These are phyloP conservation scores for Scolopax bukidnonensis DNA, from an alignment of 2,797 vertebrate genomes.

Conservation along the genomic window DNA sequence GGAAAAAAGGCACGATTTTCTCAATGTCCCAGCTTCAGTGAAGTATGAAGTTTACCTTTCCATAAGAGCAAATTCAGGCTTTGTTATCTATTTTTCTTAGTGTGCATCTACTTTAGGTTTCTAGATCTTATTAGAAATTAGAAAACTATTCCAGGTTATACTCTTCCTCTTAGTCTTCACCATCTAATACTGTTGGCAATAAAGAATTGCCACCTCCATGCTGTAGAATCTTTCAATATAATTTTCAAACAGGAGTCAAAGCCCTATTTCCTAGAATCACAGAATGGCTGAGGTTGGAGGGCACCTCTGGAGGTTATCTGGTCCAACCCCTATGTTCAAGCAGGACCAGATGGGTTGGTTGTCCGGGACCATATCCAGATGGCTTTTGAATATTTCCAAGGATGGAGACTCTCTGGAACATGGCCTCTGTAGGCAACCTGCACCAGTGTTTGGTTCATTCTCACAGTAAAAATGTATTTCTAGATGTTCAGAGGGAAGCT, in stretches of 20 bases:
- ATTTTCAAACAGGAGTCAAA: not conserved
- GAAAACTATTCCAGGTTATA: not conserved
- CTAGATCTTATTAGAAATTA: not conserved
- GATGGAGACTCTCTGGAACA: not conserved
- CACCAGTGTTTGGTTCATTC: not conserved
- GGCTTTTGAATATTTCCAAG: not conserved
- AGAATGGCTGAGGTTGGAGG: not conserved
- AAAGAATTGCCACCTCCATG: not conserved
- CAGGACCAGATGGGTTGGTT: not conserved
- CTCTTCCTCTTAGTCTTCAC: not conserved
- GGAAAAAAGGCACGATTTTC: not conserved
- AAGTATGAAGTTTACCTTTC: not conserved
- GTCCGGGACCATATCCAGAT: rapidly evolving
- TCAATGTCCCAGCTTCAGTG: not conserved
- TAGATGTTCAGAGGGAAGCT: not conserved
- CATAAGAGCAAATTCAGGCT: not conserved
- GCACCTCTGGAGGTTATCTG: not conserved
- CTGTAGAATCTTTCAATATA: not conserved
- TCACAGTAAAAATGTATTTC: not conserved
- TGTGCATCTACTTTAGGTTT: not conserved
- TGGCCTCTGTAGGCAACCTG: not conserved
- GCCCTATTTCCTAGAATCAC: not conserved
- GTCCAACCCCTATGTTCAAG: not conserved
- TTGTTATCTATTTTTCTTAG: not conserved
- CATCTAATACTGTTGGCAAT: not conserved